Percentiles rank a stretch among this genome's conserved stretches.
These are phyloP conservation scores for Leptopilina boulardi DNA, from an alignment of 1,140 invertebrate species.

Conservation along the genomic window DNA sequence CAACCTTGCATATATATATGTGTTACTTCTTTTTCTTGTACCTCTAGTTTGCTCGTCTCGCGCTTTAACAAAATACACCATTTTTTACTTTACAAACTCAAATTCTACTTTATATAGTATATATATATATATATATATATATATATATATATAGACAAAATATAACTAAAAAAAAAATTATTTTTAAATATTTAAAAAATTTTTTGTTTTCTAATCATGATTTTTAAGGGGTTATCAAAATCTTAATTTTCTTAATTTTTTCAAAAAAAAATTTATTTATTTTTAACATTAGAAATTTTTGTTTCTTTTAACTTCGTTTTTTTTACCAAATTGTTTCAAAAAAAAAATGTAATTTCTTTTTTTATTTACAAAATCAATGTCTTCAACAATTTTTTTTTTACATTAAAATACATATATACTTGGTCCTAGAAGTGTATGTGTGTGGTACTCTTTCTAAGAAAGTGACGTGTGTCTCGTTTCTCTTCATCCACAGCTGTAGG, in stretches of 20 bases:
- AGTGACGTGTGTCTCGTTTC: slow-evolving; percentile 70
- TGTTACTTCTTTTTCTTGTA: slow-evolving; percentile 39
- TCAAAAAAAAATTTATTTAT: no score
- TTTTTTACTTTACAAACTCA: slow-evolving; percentile 39
- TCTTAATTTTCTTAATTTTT: no score
- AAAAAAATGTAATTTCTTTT: no score
- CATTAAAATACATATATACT: slow-evolving; percentile 39
- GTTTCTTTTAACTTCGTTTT: no score
- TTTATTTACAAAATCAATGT: no score
- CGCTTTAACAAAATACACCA: slow-evolving; percentile 48
- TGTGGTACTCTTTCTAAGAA: slow-evolving; percentile 51
- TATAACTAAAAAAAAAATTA: not conserved
- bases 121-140: no score
- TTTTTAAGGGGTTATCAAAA: no score
- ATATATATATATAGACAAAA: no score
- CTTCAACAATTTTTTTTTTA: no score
- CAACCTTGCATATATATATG: slow-evolving; percentile 40
- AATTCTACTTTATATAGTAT: not conserved
- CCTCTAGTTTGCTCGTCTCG: slow-evolving; percentile 9
- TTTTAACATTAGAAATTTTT: no score
- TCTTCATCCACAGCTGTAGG: slow-evolving; percentile 74
- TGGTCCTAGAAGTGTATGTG: slow-evolving; percentile 49
- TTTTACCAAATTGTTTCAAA: no score
- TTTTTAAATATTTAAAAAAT: not conserved
- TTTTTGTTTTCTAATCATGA: no score